phyloP scores from a whole-genome alignment of 2,113 vertebrate species.

The Toxotes chatareus region DNA sequence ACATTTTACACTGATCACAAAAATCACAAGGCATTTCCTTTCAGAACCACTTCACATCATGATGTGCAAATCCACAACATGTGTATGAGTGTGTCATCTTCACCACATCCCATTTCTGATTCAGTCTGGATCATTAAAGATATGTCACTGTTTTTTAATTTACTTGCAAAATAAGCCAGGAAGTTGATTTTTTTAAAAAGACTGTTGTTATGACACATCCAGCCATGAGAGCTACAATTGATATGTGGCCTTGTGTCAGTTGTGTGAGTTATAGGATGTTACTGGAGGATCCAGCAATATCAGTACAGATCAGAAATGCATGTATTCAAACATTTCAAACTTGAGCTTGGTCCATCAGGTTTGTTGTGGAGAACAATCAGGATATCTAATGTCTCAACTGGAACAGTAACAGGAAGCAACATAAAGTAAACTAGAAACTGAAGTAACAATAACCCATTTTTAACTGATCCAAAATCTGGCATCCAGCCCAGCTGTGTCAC shows the following conservation, averaged over 20 bases:
- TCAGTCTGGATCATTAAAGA: background rate
- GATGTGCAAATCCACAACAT: no score
- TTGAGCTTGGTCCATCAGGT: background rate
- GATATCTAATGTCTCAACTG: background rate
- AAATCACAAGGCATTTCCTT: no score
- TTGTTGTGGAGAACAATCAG: background rate
- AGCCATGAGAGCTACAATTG: no score
- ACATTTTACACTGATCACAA: no score
- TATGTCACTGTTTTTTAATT: background rate
- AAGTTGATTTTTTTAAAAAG: no score
- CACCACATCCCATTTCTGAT: no score
- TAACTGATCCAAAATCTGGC: background rate
- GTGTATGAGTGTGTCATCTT: no score
- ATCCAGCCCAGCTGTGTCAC: no score
- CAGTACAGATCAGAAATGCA: background rate
- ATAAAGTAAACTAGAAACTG: background rate
- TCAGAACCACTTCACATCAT: no score
- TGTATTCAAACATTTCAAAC: background rate
- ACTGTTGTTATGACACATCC: no score
- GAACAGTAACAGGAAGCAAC: slow-evolving; percentile 20
- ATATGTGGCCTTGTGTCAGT: background rate
- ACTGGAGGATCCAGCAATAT: background rate
- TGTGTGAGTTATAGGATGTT: background rate
- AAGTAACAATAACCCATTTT: background rate
- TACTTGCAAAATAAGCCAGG: background rate